A percentile compares a stretch with the other conserved stretches of the same genome.
Conservation (phyloP, 2,888 invertebrate genomes). For the Apantesis nais region DNA sequence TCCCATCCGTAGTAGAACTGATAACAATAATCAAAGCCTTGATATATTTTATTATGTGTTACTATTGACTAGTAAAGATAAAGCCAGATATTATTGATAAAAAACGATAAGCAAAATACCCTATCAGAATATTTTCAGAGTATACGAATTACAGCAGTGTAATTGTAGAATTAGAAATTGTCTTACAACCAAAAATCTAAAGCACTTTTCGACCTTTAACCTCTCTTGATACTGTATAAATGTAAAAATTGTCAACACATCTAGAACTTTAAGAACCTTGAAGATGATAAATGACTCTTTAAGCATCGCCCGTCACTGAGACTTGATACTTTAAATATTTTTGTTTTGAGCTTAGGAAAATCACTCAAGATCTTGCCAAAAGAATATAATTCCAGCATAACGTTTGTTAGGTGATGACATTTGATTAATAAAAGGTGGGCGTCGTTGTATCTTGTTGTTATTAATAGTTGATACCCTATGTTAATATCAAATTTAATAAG, state of each 20-base stretch:
- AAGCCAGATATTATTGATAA: neutral
- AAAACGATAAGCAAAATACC: neutral
- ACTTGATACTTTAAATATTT: conserved; percentile 24
- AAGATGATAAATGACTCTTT: conserved; percentile 9
- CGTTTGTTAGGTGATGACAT: conserved; percentile 45
- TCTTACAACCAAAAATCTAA: neutral
- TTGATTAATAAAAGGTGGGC: conserved; percentile 63
- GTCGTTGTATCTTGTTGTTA: conserved; percentile 52
- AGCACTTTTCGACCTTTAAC: neutral
- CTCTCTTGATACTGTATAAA: conserved; percentile 1
- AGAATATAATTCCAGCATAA: conserved; percentile 41
- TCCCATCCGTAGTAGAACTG: neutral
- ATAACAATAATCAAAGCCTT: neutral
- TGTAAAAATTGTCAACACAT: conserved; percentile 4
- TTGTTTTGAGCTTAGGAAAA: conserved; percentile 10
- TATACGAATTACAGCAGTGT: neutral
- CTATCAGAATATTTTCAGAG: neutral
- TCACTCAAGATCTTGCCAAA: conserved; percentile 24
- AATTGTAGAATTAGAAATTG: neutral
- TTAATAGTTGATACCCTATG: conserved; percentile 43
- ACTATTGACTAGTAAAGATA: neutral
- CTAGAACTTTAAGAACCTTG: conserved; percentile 7
- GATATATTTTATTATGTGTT: neutral
- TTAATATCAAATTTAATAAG: too few species aligned
- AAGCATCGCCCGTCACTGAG: conserved; percentile 4